Conservation (phyloP, 2,797 vertebrate species). For the Rhinichthys osculus region DNA sequence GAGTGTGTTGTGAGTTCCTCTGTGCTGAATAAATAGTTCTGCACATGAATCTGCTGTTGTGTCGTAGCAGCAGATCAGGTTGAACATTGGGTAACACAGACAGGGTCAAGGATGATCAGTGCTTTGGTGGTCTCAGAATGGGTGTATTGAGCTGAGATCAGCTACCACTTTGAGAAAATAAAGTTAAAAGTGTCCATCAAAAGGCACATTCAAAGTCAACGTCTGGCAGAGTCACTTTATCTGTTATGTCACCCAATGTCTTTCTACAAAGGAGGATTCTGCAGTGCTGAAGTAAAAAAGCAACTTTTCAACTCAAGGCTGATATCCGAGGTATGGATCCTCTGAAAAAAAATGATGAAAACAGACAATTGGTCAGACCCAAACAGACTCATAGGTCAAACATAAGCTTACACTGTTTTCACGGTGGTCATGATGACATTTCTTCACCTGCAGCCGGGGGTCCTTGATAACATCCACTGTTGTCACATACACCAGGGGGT, state of each 20-base stretch:
- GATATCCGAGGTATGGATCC: conserved; percentile 77
- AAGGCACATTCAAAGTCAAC: conserved; percentile 27
- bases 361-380: conserved; percentile 15
- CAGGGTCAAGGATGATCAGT: conserved; percentile 35
- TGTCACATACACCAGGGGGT: conserved; percentile 80
- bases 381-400: background rate
- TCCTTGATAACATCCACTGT: conserved; percentile 74
- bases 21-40: conserved; percentile 40
- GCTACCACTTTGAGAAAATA: conserved; percentile 4
- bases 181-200: conserved; percentile 10
- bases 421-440: background rate
- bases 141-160: background rate
- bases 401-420: background rate
- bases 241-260: background rate
- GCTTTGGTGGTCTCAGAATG: conserved; percentile 36
- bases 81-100: background rate
- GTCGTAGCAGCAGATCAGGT: conserved; percentile 21
- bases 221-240: conserved; percentile 28
- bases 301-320: conserved; percentile 67
- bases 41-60: conserved; percentile 37
- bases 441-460: conserved; percentile 72
- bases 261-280: conserved; percentile 23
- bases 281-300: conserved; percentile 4
- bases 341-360: conserved; percentile 63
- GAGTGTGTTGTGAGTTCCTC: conserved; percentile 27